Base-by-base conservation (phyloP, 2,888 invertebrate species). In the Drosophila emarginata region DNA sequence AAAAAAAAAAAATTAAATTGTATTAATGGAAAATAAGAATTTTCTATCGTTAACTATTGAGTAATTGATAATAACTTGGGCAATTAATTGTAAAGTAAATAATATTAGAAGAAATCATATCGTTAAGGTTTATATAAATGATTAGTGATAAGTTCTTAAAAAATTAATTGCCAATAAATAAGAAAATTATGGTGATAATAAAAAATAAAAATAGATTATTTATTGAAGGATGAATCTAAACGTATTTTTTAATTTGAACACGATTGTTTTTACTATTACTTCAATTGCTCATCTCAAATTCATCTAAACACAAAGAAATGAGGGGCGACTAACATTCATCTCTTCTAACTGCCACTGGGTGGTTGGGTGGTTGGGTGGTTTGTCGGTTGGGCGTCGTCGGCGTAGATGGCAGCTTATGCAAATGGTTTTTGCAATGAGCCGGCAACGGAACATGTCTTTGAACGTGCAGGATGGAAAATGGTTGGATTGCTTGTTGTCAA, bases 341-440 rank as follows among this genome's bases (percentile, higher is more conserved):
- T n/a, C 40, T 18, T 18, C 40, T 18, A 11, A 45, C 11, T 45
- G 40, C 2, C 15, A 26, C 26, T 26, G 26, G 26, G 6, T 5
- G 5, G 5, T 3, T 18, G n/a, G 40, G 18, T 21, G 4, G 14
- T 11, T 36, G 12, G n/a, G n/a, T n/a, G n/a, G n/a, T 1, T 36
- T 11, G n/a, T n/a, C 3, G n/a, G n/a, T 37, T 37, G n/a, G 37
- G 37, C n/a, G 11, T 26, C 6, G 36, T 15, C n/a, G 39, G 39
- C 39, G n/a, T 14, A n/a, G 40, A 57, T 59, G 61, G 64, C 64
- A 72, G 81, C 75, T 83, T 86, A 83, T 83, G 87, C 82, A 83
- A 83, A 83, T 83, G 73, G 84, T 86, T 45, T 83, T 77, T 69
- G 76, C 87, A 81, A 81, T 84, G 85, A 81, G 76, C 57, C 56